Conservation (phyloP, 2,113 vertebrate genomes). For the Anarrhichthys ocellatus region DNA sequence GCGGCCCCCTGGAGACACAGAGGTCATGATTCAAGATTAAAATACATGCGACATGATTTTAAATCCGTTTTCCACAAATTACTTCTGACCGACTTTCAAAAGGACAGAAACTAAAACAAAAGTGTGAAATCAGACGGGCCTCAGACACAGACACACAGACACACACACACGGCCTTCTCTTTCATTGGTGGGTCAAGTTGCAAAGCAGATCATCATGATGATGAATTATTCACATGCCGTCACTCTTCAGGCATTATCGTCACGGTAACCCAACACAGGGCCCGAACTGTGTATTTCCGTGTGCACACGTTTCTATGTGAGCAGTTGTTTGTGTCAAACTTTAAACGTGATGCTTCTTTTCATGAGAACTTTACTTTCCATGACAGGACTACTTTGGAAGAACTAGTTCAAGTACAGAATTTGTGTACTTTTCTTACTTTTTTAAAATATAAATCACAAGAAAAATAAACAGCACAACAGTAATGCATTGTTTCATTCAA, state of each 20-base stretch:
- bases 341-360: background rate
- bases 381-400: background rate
- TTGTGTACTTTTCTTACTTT: background rate
- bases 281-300: constrained; percentile 32
- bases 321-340: background rate
- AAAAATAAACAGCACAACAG: background rate
- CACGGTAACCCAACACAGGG: constrained; percentile 57
- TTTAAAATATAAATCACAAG: background rate
- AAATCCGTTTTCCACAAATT: background rate
- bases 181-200: constrained; percentile 56
- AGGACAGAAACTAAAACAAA: background rate
- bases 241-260: constrained; percentile 37
- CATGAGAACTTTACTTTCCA: background rate
- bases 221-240: constrained; percentile 74
- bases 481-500: background rate
- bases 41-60: background rate
- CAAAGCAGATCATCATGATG: constrained; percentile 32
- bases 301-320: background rate
- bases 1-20: constrained; percentile 87
- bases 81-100: background rate
- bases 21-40: background rate
- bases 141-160: background rate
- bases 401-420: background rate
- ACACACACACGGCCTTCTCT: constrained; percentile 3
- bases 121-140: too few relatives aligned